Conservation (phyloP, 2,888 invertebrate genomes). For the Cecidostiba fungosa region DNA sequence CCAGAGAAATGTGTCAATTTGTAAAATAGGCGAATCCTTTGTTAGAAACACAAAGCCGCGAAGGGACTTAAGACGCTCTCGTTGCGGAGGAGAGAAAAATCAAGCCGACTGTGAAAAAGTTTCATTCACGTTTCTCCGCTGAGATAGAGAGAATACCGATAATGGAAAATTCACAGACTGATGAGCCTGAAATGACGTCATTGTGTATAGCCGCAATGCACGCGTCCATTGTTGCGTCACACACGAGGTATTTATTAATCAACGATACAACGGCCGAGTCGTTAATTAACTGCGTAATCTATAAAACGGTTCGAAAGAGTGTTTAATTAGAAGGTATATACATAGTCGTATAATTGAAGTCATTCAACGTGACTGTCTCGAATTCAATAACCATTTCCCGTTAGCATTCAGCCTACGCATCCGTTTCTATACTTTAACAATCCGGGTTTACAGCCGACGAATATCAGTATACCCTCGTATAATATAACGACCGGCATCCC, state of each 20-base stretch:
- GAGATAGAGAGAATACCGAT: conserved; percentile 24
- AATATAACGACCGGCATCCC: neutral
- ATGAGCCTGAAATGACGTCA: conserved; percentile 43
- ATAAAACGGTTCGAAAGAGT: neutral
- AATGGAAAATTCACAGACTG: conserved; percentile 43
- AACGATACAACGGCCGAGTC: neutral
- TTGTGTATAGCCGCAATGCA: neutral
- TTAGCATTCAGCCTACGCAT: no score
- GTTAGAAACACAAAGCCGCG: neutral
- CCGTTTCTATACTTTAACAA: neutral
- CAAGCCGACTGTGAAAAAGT: neutral
- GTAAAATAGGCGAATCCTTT: neutral
- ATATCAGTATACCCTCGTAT: no score
- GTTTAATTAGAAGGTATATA: neutral
- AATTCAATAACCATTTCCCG: no score
- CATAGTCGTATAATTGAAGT: no score
- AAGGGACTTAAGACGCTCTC: neutral
- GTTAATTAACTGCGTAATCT: conserved; percentile 38
- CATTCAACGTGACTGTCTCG: no score
- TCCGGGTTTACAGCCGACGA: no score
- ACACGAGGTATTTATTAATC: conserved; percentile 30
- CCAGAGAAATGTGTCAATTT: neutral
- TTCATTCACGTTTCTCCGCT: conserved; percentile 12
- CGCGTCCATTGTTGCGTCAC: conserved; percentile 33
- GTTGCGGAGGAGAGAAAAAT: neutral